phyloP scores from a whole-genome alignment of 2,113 vertebrate genomes.

The Rhinopomastus cyanomelas region DNA sequence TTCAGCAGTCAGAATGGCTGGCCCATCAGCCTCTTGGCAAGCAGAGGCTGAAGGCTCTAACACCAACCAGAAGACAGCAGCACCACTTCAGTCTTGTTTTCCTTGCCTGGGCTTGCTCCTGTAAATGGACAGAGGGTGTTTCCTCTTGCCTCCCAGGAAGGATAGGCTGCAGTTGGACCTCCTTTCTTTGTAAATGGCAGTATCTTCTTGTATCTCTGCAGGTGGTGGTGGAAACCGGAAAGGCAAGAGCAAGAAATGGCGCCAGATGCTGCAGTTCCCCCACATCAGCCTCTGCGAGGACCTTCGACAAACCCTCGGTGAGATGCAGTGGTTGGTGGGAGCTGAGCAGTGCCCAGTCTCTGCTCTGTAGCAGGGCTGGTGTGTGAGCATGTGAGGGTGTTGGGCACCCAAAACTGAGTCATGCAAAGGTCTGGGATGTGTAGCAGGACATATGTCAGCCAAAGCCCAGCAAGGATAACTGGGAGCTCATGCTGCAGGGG shows the following conservation, averaged over 20 bases:
- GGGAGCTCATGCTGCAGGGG: background rate
- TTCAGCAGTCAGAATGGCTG: background rate
- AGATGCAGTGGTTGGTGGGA: background rate
- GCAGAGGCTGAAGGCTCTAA: background rate
- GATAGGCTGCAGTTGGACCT: background rate
- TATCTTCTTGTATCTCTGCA: conserved; percentile 64
- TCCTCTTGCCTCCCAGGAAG: background rate
- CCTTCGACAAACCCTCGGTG: conserved; percentile 88
- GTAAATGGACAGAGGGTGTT: background rate
- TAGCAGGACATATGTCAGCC: accelerated
- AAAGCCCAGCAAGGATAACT: background rate
- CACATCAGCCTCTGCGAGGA: conserved; percentile 96
- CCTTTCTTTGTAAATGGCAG: background rate
- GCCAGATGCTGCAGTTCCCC: conserved; percentile 98
- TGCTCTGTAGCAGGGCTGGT: accelerated
- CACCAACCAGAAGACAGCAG: background rate
- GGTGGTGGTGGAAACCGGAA: conserved; percentile 95
- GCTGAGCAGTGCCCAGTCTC: background rate
- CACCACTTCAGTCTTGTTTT: background rate
- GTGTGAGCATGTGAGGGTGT: accelerated
- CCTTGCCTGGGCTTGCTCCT: background rate
- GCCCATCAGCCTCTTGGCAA: background rate
- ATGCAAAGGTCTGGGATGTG: accelerated
- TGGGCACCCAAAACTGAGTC: background rate
- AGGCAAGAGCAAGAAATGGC: conserved; percentile 99